These are phyloP conservation scores for Dicrostonyx torquatus DNA, from an alignment of 2,797 vertebrate genomes.

Conservation along the genomic window DNA sequence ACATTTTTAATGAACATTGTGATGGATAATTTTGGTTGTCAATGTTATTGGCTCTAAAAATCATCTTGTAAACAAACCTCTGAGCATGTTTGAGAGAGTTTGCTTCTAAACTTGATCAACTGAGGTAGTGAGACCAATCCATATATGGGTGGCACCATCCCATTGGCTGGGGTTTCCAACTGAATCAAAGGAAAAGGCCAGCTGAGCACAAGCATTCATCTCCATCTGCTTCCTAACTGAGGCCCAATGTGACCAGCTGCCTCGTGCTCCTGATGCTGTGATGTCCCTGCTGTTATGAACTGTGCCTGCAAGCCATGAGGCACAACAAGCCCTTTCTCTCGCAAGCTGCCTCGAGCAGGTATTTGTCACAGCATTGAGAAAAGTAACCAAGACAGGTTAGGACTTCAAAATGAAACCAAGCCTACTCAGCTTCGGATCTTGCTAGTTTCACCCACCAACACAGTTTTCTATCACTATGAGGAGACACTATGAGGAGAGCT, in stretches of 20 bases:
- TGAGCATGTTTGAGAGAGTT: background rate
- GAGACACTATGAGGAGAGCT: background rate
- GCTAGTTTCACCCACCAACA: background rate
- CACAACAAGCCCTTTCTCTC: background rate
- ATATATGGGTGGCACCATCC: background rate
- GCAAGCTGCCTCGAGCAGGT: no score
- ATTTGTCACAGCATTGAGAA: background rate
- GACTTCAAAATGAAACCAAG: background rate
- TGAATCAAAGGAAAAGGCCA: background rate
- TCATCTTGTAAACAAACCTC: background rate
- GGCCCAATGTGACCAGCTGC: background rate
- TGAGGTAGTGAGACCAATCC: background rate
- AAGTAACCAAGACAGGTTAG: background rate
- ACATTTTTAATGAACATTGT: background rate
- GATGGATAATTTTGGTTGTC: background rate
- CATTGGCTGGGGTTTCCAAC: no score
- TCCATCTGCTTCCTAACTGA: background rate
- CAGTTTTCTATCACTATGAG: background rate
- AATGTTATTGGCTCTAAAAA: background rate
- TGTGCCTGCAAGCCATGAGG: background rate
- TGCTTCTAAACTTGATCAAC: background rate
- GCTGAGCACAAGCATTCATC: background rate
- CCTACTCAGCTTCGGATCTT: background rate
- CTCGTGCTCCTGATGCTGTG: background rate
- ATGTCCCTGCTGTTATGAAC: no score